Base-by-base conservation (phyloP, 2,888 invertebrate genomes). In the Hydrotaea cyrtoneurina region DNA sequence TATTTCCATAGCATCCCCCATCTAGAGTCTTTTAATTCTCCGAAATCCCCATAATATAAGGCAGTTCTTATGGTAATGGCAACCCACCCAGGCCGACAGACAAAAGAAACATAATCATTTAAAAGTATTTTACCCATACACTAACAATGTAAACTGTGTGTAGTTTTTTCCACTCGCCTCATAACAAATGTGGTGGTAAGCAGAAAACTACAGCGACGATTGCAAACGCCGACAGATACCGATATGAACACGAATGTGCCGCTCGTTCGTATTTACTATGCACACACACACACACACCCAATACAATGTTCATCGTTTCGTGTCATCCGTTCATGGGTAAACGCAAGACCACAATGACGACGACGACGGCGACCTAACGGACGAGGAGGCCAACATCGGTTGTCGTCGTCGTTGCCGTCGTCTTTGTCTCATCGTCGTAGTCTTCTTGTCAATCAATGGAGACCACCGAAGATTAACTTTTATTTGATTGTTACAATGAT, bases 51-150 rank as follows among this genome's bases (percentile, higher is more conserved):
- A 31, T 31, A 31, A 31, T 7, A 31, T 7, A 31, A 2, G 7
- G 7, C 31, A 31, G 3, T 7, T 31, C 31, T 31, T 31, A 15
- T 11, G 0, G 2, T 13, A 8, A 39, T 71, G 78, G 78, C 53
- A 82, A 78, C 78, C 26, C 74, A 71, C 11, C 11, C 21, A 66
- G 4, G 31, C 31, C 50, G 31, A 31, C 46, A 59, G 23, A n/a
- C 23, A 15, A 50, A 59, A 59, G 59, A 59, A 59, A 71, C 17
- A 53, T 71, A 71, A 71, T 71, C 53, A 39, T 46, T 43, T 71
- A 62, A 82, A 74, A 78, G 74, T 71, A 78, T 82, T 82, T 81
- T 81, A 77, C 53, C 72, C 72, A 62, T 59, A n/a, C 50, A 50
- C 50, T n/a, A 4, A 31, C 31, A 31, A 2, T 15, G 50, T n/a